Evolutionary conservation across 2,113 vertebrate species (phyloP), one percentile per base, ranked within the genome.

Genomic region (Panurus biarmicus): DNA sequence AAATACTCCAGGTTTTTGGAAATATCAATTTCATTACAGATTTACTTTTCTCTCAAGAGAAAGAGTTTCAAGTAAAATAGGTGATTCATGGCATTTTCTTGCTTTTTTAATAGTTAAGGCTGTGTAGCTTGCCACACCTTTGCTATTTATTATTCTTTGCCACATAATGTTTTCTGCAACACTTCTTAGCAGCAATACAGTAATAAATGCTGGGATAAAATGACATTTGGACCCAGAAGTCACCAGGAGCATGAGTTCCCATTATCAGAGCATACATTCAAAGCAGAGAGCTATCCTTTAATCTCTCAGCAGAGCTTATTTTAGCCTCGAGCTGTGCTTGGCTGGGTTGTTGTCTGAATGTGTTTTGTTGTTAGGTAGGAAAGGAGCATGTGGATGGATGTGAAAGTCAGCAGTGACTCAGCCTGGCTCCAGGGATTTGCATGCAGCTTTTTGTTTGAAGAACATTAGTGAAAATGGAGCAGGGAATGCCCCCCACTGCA

Each of bases 311-410:
- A 67, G 79, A 90, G 96, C 92, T 91, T 95, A 95, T 95, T 95
- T 94, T 95, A 95, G 94, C 91, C 79, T 45, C 1, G 76, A 95
- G 90, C 93, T 77, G 87, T 50, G 93, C 93, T 93, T 86, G 93
- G 85, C 56, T 14, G 87, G 79, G 85, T 56, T 84, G 96, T 83
- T 93, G 62, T 74, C 61, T 91, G 91, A 28, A 65, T 76, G 87
- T 91, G 92, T 93, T 85, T 62, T 94, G 95, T 95, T 86, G 92
- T 93, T 90, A 74, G 92, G 93, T 93, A 72, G 88, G 94, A 74
- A 66, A 86, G 92, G 86, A 88, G 38, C 87, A 33, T 42, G 64
- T 57, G 87, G 50, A 79, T 87, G 79, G 91, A 88, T 77, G 94
- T 47, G 14, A 14, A 87, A 94, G 79, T 62, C 87, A 95, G 82